Conservation (phyloP, 2,113 vertebrate species). For the Rissa tridactyla region DNA sequence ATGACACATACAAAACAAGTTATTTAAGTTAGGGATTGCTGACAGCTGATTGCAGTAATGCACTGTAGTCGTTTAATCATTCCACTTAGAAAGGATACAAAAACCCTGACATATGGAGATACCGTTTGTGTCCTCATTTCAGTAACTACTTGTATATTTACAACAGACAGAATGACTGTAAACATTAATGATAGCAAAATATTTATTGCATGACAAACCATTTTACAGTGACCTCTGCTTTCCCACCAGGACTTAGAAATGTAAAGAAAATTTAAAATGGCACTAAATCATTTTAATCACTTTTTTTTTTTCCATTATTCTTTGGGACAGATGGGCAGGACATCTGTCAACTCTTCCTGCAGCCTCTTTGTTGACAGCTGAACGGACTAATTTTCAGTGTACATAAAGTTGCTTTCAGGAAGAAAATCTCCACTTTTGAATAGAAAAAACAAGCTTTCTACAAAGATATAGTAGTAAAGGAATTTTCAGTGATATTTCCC, state of each 20-base stretch:
- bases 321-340: constrained; percentile 25
- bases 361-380: background rate
- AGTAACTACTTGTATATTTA: background rate
- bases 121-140: background rate
- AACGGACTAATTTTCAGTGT: background rate
- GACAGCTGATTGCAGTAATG: background rate
- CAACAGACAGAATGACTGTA: background rate
- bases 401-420: background rate
- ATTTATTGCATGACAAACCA: background rate
- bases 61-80: background rate
- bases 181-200: background rate
- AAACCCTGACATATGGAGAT: background rate
- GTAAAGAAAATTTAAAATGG: background rate
- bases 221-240: background rate
- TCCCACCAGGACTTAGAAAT: background rate
- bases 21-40: background rate
- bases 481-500: background rate
- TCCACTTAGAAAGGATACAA: background rate
- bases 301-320: background rate
- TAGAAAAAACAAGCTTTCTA: background rate
- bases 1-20: background rate
- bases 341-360: constrained; percentile 10
- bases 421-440: background rate
- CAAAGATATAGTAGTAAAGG: background rate
- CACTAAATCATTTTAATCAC: background rate